Evolutionary conservation across 2,888 invertebrate genomes (phyloP).

Genomic region (Caradrina kadenii): DNA sequence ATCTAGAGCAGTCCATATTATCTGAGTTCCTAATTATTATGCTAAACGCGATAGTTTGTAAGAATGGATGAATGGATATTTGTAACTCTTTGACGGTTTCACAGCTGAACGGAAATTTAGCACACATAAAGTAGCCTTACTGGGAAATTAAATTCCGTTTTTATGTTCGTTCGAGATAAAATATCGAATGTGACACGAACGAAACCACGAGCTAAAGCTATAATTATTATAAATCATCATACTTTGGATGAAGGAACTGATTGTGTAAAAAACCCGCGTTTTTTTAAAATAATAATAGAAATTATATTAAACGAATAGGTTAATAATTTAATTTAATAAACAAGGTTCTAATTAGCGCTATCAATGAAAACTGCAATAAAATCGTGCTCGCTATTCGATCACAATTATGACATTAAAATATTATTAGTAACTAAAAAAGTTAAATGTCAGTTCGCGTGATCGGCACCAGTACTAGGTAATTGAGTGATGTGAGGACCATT

Average conservation of each 20-base stretch:
- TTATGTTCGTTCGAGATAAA: no score
- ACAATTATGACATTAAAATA: constrained; percentile 43
- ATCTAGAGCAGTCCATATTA: no score
- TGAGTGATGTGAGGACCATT: constrained; percentile 53
- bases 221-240: no score
- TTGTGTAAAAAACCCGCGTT: neutral
- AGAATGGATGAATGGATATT: no score
- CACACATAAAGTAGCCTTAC: no score
- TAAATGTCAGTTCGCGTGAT: constrained; percentile 56
- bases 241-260: neutral
- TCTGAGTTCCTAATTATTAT: no score
- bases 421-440: constrained; percentile 51
- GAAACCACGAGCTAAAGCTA: no score
- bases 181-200: no score
- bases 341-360: neutral
- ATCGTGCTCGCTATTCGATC: constrained; percentile 33
- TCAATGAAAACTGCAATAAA: constrained; percentile 5
- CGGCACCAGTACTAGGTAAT: constrained; percentile 51
- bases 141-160: no score
- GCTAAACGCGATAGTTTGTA: no score
- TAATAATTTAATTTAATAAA: neutral
- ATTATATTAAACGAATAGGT: neutral
- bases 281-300: neutral
- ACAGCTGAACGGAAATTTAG: no score
- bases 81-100: no score